Evolutionary conservation across 2,888 invertebrate genomes (phyloP).

Genomic region (Ferrisia virgata): DNA sequence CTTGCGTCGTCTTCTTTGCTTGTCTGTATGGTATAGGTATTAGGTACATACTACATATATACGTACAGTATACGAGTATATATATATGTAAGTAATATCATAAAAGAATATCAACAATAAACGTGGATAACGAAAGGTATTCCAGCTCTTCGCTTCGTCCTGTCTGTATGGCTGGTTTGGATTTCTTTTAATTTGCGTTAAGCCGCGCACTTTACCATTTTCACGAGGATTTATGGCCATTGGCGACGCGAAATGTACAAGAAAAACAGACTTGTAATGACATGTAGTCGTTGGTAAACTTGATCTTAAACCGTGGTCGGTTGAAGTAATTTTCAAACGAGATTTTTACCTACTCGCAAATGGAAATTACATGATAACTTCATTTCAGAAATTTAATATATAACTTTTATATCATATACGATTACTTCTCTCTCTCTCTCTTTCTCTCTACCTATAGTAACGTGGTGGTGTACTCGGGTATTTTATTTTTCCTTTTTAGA

Average conservation of each 20-base stretch:
- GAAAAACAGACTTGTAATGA: constrained; percentile 37
- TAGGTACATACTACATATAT: no score
- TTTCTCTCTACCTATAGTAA: no score
- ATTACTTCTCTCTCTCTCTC: no score
- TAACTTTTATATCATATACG: background rate
- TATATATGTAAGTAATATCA: constrained; percentile 20
- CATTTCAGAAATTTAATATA: constrained; percentile 14
- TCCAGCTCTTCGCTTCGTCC: constrained; percentile 29
- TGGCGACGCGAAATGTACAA: constrained; percentile 40
- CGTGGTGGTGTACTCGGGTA: background rate
- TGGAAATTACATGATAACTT: constrained; percentile 42
- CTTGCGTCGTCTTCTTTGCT: background rate
- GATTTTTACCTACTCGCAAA: constrained; percentile 29
- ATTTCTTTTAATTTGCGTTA: constrained; percentile 43
- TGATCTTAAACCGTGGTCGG: constrained; percentile 29
- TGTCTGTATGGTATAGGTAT: no score
- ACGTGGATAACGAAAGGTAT: constrained; percentile 36
- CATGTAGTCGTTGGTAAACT: constrained; percentile 42
- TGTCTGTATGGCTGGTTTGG: constrained; percentile 20
- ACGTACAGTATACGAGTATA: no score
- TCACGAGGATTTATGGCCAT: constrained; percentile 42
- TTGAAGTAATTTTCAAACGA: constrained; percentile 40
- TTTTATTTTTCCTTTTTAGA: no score
- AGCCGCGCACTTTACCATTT: constrained; percentile 41
- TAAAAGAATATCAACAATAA: constrained; percentile 36